Evolutionary conservation across 2,888 invertebrate genomes (phyloP).

Genomic region (Temnothorax unifasciatus): DNA sequence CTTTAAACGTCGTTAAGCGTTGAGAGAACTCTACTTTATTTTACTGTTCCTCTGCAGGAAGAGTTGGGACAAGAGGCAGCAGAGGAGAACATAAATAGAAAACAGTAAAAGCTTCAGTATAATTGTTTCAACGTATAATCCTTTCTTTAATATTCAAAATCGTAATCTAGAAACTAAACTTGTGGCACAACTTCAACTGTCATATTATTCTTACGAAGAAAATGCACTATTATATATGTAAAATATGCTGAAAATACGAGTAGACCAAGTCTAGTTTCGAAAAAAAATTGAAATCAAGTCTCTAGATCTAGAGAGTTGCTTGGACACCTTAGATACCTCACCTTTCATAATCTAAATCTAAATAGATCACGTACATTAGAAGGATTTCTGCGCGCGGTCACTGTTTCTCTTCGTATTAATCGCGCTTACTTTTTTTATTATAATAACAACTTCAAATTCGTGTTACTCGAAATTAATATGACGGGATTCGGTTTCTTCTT

Average conservation of each 20-base stretch:
- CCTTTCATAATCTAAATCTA: neutral
- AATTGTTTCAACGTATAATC: slow-evolving; percentile 17
- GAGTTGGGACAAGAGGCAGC: slow-evolving; percentile 13
- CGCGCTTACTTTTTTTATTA: neutral
- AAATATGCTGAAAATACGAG: neutral
- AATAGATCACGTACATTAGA: neutral
- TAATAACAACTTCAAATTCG: neutral
- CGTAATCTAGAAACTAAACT: neutral
- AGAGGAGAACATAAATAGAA: neutral
- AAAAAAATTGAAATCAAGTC: neutral
- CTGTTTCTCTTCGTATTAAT: neutral
- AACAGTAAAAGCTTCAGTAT: neutral
- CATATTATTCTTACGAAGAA: neutral
- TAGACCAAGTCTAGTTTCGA: neutral
- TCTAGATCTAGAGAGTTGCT: neutral
- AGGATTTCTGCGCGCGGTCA: neutral
- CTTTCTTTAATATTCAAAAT: neutral
- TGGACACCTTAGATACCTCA: neutral
- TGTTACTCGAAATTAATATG: neutral
- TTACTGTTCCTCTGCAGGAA: slow-evolving; percentile 20
- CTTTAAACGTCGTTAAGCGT: slow-evolving; percentile 51
- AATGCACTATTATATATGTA: neutral
- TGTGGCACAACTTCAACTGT: neutral
- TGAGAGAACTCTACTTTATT: slow-evolving; percentile 41
- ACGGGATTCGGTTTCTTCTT: neutral